These are phyloP conservation scores for Corythoichthys haematopterus DNA, from an alignment of 2,113 vertebrate genomes.

Conservation along the genomic window DNA sequence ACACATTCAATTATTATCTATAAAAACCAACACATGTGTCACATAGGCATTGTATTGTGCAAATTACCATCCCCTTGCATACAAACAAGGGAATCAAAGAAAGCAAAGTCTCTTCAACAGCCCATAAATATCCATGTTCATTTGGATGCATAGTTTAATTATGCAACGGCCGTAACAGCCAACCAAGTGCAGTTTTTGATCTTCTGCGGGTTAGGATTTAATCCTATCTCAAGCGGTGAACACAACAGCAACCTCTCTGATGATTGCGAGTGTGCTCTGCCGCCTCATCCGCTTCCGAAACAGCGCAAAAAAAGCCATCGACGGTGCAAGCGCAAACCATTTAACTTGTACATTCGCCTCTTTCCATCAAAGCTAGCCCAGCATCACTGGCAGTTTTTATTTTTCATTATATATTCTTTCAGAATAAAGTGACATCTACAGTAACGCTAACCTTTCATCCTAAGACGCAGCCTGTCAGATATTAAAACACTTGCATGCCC, in stretches of 20 bases:
- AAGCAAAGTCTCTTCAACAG: background rate
- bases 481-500: conserved; percentile 49
- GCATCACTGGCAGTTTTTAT: conserved; percentile 26
- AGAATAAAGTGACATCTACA: conserved; percentile 45
- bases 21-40: too few relatives aligned
- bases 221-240: conserved; percentile 14
- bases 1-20: too few relatives aligned
- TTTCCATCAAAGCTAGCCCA: conserved; percentile 57
- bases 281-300: conserved; percentile 37
- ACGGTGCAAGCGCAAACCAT: conserved; percentile 32
- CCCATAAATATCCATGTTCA: background rate
- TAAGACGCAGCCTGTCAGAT: conserved; percentile 36
- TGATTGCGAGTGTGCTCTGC: conserved; percentile 16
- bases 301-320: conserved; percentile 40
- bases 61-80: too few relatives aligned
- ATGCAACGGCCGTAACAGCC: conserved; percentile 12
- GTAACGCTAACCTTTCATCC: conserved; percentile 54
- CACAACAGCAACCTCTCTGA: conserved; percentile 24
- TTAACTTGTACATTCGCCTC: conserved; percentile 41
- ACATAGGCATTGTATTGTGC: too few relatives aligned
- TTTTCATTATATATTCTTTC: conserved; percentile 24
- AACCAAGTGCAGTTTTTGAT: conserved; percentile 7
- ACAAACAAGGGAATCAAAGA: background rate
- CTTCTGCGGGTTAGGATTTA: conserved; percentile 2
- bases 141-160: background rate